Evolutionary conservation across 2,797 vertebrate species (phyloP), one percentile per base, ranked within the genome.

Genomic region (Rhinella marina): DNA sequence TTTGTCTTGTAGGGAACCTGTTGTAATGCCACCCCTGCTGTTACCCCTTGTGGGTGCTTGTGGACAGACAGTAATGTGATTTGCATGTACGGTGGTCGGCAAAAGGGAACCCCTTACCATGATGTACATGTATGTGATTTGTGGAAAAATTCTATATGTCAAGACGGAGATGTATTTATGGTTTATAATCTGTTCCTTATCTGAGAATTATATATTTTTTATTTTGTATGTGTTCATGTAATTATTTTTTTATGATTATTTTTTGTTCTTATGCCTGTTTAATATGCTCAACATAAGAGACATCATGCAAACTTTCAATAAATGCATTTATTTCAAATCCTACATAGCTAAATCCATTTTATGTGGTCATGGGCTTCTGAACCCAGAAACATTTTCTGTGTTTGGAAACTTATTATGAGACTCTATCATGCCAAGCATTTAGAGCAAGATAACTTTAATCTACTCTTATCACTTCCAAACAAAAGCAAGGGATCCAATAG

Each of bases 401-500:
- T 93, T 94, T 94, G 91, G 93, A 90, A 68, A 94, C 94, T 96
- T 95, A 96, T 95, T 95, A 95, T 94, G 91, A 93, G 89, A 86
- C 92, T 91, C 77, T 93, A 95, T 92, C 91, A 89, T 94, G 81
- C 14, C 90, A 93, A 91, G 91, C 77, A 90, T 84, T 84, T 73
- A 72, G 54, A 32, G 29, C 70, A 48, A 92, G 94, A 95, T 92
- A 95, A 94, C 94, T 93, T 93, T 96, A 94, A 95, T 95, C 94
- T 92, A 93, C 92, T 92, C 93, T 96, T 95, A 95, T 94, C 94
- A 92, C 92, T 94, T 88, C 90, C 94, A 94, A 93, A 96, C 93
- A 94, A 96, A 96, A 95, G 94, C 92, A 90, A n/a, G 81, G 92
- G 92, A 92, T 94, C 95, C 94, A 94, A 92, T 92, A 92, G 93